Conservation (phyloP, 1,140 invertebrate species). For the Heliconius congener region DNA sequence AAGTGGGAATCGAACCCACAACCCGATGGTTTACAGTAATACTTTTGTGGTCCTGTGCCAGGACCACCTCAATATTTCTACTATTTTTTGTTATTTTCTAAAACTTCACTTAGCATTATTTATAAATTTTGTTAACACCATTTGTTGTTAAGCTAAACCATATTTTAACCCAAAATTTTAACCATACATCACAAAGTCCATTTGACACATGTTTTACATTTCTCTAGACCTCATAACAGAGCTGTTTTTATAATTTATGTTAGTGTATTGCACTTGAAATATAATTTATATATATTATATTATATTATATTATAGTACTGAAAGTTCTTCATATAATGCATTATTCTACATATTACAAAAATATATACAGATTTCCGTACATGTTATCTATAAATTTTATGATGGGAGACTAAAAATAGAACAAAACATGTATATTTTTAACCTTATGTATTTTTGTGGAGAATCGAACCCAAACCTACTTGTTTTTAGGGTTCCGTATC, state of each 20-base stretch:
- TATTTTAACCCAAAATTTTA: not conserved
- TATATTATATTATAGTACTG: not conserved
- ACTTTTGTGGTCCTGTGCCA: too few species aligned
- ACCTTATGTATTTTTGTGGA: too few species aligned
- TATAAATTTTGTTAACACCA: not conserved
- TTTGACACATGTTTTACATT: not conserved
- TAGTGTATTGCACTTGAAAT: not conserved
- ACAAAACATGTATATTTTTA: too few species aligned
- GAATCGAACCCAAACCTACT: too few species aligned
- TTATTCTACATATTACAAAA: not conserved
- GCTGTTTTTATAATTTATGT: slow-evolving; percentile 4
- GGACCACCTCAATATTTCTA: too few species aligned
- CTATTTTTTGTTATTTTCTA: too few species aligned
- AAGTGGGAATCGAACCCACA: too few species aligned
- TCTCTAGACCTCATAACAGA: not conserved
- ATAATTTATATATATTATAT: not conserved
- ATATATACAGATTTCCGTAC: not conserved
- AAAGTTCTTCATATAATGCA: not conserved
- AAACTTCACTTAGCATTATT: too few species aligned
- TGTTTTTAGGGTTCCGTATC: too few species aligned
- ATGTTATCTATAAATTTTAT: not conserved
- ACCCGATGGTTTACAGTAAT: too few species aligned
- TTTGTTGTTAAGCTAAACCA: not conserved
- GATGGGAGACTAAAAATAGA: not conserved
- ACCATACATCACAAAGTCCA: slow-evolving; percentile 7